phyloP scores from a whole-genome alignment of 2,888 invertebrate species.

The Cetonia aurata region DNA sequence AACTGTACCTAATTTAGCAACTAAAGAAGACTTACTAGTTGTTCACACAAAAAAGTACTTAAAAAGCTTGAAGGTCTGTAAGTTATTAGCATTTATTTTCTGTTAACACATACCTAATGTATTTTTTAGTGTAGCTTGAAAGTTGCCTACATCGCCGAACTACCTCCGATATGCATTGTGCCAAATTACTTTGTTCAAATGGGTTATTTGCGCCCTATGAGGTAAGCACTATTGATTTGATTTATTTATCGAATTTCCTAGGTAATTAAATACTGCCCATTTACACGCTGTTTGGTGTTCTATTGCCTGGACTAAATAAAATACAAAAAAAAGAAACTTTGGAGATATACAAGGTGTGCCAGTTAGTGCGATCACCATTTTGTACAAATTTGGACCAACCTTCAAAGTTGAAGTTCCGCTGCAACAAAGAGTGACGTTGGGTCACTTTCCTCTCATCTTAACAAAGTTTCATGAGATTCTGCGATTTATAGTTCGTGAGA shows the following conservation, averaged over 20 bases:
- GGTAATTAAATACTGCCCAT: not conserved
- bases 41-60: slow-evolving; percentile 84
- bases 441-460: too few relatives aligned
- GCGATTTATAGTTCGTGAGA: too few relatives aligned
- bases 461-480: too few relatives aligned
- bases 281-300: not conserved
- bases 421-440: too few relatives aligned
- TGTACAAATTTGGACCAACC: too few relatives aligned
- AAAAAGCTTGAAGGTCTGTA: slow-evolving; percentile 75
- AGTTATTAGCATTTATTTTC: slow-evolving; percentile 29
- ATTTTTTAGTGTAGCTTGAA: slow-evolving; percentile 80
- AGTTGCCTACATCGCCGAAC: slow-evolving; percentile 85
- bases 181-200: slow-evolving; percentile 84
- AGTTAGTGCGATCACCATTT: too few relatives aligned
- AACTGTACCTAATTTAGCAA: slow-evolving; percentile 79
- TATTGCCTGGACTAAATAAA: too few relatives aligned
- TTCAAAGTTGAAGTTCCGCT: too few relatives aligned
- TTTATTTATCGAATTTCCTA: not conserved
- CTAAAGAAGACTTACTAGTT: slow-evolving; percentile 77
- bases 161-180: slow-evolving; percentile 78
- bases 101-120: slow-evolving; percentile 1
- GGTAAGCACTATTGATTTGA: slow-evolving; percentile 64
- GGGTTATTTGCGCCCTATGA: slow-evolving; percentile 83
- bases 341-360: too few relatives aligned
- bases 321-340: too few relatives aligned